Percentiles rank a stretch among this genome's conserved stretches.
These are phyloP conservation scores for Nudaria mundana DNA, from an alignment of 2,888 invertebrate genomes.

Conservation along the genomic window DNA sequence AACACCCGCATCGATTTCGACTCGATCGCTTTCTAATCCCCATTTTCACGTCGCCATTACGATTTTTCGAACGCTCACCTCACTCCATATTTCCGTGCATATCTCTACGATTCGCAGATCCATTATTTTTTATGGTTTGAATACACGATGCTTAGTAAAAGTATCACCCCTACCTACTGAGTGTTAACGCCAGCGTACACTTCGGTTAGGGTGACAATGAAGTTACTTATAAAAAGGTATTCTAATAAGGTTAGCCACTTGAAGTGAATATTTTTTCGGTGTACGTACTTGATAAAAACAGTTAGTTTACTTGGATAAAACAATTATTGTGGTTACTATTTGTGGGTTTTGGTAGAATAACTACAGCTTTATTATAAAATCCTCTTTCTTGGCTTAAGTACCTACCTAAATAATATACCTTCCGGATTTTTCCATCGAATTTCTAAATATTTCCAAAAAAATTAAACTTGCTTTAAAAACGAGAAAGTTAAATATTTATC, in stretches of 20 bases:
- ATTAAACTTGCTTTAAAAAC: no score
- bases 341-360: no score
- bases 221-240: conserved; percentile 14
- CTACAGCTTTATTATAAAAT: no score
- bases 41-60: conserved; percentile 77
- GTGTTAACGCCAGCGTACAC: conserved; percentile 54
- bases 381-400: no score
- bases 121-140: conserved; percentile 80
- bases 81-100: conserved; percentile 79
- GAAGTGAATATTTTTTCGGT: neutral
- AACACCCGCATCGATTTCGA: conserved; percentile 69
- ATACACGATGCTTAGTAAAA: conserved; percentile 71
- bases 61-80: conserved; percentile 76
- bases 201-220: conserved; percentile 50
- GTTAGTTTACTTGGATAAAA: no score
- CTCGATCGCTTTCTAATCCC: conserved; percentile 79
- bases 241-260: neutral
- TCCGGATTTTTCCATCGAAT: no score
- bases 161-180: conserved; percentile 60
- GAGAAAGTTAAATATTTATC: no score
- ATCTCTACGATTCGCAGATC: conserved; percentile 79
- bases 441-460: no score
- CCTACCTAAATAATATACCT: no score
- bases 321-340: no score
- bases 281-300: neutral